Conservation (phyloP, 2,113 vertebrate genomes). For the Typhlomys cinereus region DNA sequence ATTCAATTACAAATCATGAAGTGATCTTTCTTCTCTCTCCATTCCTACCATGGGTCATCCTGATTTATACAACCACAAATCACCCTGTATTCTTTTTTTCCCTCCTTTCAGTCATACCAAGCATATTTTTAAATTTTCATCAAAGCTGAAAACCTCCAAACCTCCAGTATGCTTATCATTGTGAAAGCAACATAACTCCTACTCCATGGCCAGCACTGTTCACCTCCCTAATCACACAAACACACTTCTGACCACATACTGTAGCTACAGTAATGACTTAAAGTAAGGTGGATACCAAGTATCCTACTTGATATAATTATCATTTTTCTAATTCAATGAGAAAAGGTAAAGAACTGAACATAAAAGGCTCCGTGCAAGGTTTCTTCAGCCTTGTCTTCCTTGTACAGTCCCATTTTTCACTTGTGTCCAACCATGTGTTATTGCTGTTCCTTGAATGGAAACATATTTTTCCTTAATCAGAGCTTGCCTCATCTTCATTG, state of each 20-base stretch:
- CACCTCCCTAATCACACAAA: not conserved
- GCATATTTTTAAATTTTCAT: not conserved
- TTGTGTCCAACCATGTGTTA: not conserved
- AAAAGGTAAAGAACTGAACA: not conserved
- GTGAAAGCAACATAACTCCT: too few species aligned
- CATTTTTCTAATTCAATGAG: not conserved
- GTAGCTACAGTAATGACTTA: not conserved
- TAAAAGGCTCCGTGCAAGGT: not conserved
- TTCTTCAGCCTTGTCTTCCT: not conserved
- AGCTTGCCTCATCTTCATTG: not conserved
- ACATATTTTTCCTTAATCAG: not conserved
- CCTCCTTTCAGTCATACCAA: not conserved
- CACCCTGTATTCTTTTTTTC: not conserved
- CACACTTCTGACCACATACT: not conserved
- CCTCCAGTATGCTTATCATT: too few species aligned
- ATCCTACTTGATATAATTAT: not conserved
- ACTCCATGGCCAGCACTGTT: not conserved
- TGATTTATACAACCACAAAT: not conserved
- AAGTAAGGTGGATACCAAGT: not conserved
- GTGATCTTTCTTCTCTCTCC: not conserved
- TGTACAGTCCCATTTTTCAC: not conserved
- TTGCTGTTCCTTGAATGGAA: not conserved
- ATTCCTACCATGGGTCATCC: not conserved
- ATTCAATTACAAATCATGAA: not conserved
- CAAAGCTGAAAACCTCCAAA: not conserved